These are phyloP conservation scores for Otocyon megalotis DNA, from an alignment of 2,113 vertebrate genomes.

Conservation along the genomic window DNA sequence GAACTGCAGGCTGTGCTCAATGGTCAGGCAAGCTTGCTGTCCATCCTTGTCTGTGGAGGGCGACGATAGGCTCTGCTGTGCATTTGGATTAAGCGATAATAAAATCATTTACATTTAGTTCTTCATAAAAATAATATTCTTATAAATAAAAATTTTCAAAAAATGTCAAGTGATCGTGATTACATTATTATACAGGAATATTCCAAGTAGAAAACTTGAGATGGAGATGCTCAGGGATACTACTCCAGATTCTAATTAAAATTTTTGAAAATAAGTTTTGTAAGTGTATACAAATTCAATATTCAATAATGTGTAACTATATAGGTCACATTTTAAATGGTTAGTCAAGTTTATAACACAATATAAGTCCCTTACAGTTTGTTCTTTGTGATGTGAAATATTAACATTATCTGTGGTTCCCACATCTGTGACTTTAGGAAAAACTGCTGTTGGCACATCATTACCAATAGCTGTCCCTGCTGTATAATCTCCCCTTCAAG, in stretches of 20 bases:
- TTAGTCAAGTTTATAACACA: neutral
- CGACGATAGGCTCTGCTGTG: neutral
- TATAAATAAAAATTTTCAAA: neutral
- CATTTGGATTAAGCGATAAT: neutral
- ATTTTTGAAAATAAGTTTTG: neutral
- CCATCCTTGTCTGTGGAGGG: fast-evolving
- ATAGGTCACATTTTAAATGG: neutral
- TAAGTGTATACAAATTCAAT: neutral
- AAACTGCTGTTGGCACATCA: neutral
- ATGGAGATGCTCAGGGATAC: neutral
- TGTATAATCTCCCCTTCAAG: neutral
- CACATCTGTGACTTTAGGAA: neutral
- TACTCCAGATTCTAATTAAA: neutral
- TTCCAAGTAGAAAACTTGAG: neutral
- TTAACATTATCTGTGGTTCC: neutral
- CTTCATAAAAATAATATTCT: neutral
- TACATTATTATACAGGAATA: neutral
- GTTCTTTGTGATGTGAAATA: neutral
- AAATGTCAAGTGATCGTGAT: neutral
- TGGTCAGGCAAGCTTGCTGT: neutral
- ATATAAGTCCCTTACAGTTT: neutral
- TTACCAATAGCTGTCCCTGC: neutral
- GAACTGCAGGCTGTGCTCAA: neutral
- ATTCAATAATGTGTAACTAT: neutral
- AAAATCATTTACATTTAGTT: neutral